These are phyloP conservation scores for Notospermus geniculatus DNA, from an alignment of 1,140 invertebrate species.

Conservation along the genomic window DNA sequence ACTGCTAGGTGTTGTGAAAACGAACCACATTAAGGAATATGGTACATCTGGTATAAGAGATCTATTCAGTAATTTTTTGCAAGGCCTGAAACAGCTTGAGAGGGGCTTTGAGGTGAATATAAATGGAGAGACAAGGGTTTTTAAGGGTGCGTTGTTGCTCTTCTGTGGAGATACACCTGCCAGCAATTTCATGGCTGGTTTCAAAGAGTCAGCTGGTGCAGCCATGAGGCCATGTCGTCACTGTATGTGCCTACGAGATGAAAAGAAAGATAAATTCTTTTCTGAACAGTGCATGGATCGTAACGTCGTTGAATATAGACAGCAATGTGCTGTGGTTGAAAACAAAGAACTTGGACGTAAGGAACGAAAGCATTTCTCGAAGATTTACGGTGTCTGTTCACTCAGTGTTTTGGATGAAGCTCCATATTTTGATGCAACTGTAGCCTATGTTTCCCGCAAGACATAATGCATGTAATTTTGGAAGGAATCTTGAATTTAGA, in stretches of 20 bases:
- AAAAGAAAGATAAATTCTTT: not conserved
- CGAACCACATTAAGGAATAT: too few species aligned
- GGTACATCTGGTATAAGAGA: too few species aligned
- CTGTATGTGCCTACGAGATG: not conserved
- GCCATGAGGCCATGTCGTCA: not conserved
- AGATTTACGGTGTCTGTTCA: not conserved
- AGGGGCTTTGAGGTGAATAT: not conserved
- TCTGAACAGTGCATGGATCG: too few species aligned
- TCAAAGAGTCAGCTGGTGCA: not conserved
- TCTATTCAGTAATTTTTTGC: not conserved
- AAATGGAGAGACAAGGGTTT: not conserved
- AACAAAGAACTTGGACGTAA: too few species aligned
- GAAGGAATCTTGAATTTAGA: not conserved
- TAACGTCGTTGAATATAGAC: too few species aligned
- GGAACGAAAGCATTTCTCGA: too few species aligned
- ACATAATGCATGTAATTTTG: slow-evolving; percentile 7
- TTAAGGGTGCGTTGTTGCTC: not conserved
- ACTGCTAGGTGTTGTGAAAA: slow-evolving; percentile 1
- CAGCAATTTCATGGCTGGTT: not conserved
- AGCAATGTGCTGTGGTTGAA: too few species aligned
- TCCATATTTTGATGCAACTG: not conserved
- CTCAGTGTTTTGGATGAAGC: not conserved
- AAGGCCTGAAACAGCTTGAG: not conserved
- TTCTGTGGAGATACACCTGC: slow-evolving; percentile 5
- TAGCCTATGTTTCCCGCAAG: slow-evolving; percentile 3